Evolutionary conservation across 2,888 invertebrate species (phyloP).

Genomic region (Pollenia angustigena): DNA sequence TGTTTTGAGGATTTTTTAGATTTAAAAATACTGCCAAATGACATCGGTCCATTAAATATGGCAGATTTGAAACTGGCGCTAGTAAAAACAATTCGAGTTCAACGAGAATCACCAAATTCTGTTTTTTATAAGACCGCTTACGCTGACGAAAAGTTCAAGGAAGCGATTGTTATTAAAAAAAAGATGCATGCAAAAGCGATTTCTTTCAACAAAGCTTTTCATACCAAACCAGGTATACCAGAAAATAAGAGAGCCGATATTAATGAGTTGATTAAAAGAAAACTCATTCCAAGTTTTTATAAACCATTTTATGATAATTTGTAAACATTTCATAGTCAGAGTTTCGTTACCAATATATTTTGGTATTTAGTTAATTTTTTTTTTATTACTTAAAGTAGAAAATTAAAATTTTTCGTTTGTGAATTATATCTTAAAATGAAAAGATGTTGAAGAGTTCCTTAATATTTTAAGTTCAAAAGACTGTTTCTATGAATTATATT

Average conservation of each 20-base stretch:
- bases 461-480: too few species aligned
- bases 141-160: constrained; percentile 52
- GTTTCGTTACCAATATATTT: too few species aligned
- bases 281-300: neutral
- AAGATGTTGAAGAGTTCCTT: too few species aligned
- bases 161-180: constrained; percentile 59
- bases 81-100: constrained; percentile 53
- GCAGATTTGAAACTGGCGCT: constrained; percentile 59
- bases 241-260: neutral
- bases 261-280: neutral
- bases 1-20: constrained; percentile 51
- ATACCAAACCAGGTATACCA: neutral
- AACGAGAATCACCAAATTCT: constrained; percentile 64
- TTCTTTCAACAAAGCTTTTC: neutral
- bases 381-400: too few species aligned
- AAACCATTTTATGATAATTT: neutral
- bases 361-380: too few species aligned
- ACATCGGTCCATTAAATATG: constrained; percentile 63
- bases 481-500: too few species aligned
- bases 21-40: constrained; percentile 58
- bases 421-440: too few species aligned
- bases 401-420: too few species aligned
- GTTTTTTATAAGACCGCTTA: constrained; percentile 59
- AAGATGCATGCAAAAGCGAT: neutral
- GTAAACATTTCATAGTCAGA: too few species aligned